These are phyloP conservation scores for Casuarius casuarius DNA, from an alignment of 2,113 vertebrate species.

Conservation along the genomic window DNA sequence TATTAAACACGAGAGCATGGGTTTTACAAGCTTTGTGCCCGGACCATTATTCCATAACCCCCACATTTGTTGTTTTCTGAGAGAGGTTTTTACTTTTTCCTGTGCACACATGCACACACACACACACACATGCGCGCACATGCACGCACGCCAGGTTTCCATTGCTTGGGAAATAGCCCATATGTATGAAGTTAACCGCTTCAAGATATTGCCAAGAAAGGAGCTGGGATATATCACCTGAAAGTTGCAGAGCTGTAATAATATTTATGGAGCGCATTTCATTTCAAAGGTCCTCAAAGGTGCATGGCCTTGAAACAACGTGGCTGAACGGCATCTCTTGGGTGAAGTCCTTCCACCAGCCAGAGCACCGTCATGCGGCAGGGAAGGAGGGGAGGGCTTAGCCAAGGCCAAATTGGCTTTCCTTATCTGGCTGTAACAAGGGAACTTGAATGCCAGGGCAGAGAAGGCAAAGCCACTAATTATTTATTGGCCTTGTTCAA, in stretches of 20 bases:
- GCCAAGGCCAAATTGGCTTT: background rate
- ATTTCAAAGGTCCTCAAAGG: background rate
- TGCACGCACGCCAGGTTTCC: background rate
- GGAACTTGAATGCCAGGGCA: background rate
- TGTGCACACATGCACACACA: background rate
- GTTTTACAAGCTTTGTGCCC: slow-evolving; percentile 39
- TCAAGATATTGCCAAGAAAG: background rate
- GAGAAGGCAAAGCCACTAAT: background rate
- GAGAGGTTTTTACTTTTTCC: background rate
- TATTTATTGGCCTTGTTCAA: background rate
- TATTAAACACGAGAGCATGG: background rate
- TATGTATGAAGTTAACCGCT: background rate
- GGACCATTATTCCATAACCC: background rate
- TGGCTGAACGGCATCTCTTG: background rate
- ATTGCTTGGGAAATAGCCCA: background rate
- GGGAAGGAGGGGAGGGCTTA: background rate
- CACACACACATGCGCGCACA: background rate
- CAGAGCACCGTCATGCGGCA: background rate
- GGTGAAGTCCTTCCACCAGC: background rate
- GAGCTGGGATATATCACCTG: slow-evolving; percentile 4
- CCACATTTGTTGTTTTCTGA: background rate
- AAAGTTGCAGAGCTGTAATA: background rate
- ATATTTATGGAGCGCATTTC: background rate
- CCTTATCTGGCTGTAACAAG: background rate
- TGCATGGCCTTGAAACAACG: background rate